Conservation (phyloP, 2,113 vertebrate species). For the Jacana jacana region DNA sequence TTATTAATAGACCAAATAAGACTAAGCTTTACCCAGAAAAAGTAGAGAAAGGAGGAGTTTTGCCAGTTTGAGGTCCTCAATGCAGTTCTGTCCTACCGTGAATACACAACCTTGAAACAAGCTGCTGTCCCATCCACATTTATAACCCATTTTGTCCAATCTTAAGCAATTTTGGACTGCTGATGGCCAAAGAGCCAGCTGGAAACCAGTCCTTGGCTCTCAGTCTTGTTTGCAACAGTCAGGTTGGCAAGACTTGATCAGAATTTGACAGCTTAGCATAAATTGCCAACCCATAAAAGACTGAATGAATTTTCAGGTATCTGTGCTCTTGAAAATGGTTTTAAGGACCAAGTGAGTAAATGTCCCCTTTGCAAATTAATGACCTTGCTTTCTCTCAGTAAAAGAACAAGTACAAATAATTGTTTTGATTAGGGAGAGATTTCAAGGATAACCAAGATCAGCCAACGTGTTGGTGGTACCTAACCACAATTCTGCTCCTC, state of each 20-base stretch:
- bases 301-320: background rate
- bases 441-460: background rate
- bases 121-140: background rate
- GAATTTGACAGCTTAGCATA: background rate
- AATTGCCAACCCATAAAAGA: background rate
- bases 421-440: background rate
- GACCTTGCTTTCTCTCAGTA: background rate
- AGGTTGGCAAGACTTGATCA: background rate
- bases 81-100: background rate
- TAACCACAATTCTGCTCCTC: background rate
- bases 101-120: background rate
- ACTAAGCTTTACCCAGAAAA: background rate
- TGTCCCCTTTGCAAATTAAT: background rate
- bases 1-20: background rate
- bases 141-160: background rate
- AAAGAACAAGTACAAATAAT: background rate
- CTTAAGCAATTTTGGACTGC: background rate
- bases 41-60: background rate
- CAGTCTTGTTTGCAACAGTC: background rate
- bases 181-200: background rate
- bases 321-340: background rate
- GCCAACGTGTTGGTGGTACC: background rate
- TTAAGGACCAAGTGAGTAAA: background rate
- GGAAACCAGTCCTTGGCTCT: background rate
- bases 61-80: too few relatives aligned